These are phyloP conservation scores for Cassiopea andromeda DNA, from an alignment of 30 jellyfish, hydroid and myxozoan species.

Conservation along the genomic window DNA sequence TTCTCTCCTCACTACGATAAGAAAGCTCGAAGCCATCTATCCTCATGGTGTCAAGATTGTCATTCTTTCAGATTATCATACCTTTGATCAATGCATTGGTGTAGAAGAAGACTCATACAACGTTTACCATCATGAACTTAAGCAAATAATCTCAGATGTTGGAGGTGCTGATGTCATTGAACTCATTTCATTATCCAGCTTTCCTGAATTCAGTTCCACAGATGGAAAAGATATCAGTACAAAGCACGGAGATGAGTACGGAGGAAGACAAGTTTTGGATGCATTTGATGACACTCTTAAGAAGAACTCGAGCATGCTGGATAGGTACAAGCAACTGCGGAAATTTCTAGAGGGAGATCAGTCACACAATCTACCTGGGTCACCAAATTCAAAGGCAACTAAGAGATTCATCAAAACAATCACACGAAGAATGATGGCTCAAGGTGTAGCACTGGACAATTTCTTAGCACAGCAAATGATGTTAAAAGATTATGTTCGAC, in stretches of 20 bases:
- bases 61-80: slow-evolving; percentile 66
- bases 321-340: slow-evolving; percentile 37
- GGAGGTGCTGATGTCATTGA: slow-evolving; percentile 62
- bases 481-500: slow-evolving; percentile 28
- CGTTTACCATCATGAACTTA: slow-evolving; percentile 34
- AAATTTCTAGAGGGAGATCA: slow-evolving; percentile 53
- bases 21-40: slow-evolving; percentile 58
- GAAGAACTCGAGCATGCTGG: slow-evolving; percentile 17
- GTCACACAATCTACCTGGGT: slow-evolving; percentile 44
- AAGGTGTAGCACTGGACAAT: slow-evolving; percentile 70
- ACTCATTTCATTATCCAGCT: slow-evolving; percentile 36
- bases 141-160: slow-evolving; percentile 16
- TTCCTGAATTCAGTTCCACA: slow-evolving; percentile 44
- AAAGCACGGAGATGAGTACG: slow-evolving; percentile 21
- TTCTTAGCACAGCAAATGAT: slow-evolving; percentile 29
- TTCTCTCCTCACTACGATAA: slow-evolving; percentile 16
- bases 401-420: slow-evolving; percentile 29
- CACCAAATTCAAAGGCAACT: slow-evolving; percentile 30
- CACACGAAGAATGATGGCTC: slow-evolving; percentile 63
- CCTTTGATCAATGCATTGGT: slow-evolving; percentile 60
- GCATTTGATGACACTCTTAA: slow-evolving; percentile 22
- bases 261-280: slow-evolving; percentile 13
- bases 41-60: slow-evolving; percentile 38
- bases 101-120: slow-evolving; percentile 57
- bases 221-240: slow-evolving; percentile 23